Base-by-base conservation (phyloP, 2,888 invertebrate genomes). In the Troglohyphantes excavatus region DNA sequence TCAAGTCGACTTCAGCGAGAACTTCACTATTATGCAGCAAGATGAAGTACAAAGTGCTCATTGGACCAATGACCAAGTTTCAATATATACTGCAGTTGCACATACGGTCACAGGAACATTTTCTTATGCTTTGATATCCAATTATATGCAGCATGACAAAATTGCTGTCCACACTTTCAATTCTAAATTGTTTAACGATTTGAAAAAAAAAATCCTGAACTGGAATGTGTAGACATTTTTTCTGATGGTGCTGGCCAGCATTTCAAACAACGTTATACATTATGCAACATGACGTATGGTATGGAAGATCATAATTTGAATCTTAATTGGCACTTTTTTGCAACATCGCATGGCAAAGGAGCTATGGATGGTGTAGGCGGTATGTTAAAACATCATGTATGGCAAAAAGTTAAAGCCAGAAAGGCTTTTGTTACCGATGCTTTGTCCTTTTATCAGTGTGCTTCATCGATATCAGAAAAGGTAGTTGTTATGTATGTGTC, bases 301-400 rank as follows among this genome's bases (percentile, higher is more conserved):
- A n/a, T n/a, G 27, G 6, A 76, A 2, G 63, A 61, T 29, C 9
- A 63, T 33, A 27, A 59, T 19, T 19, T 63, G 2, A 76, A 61
- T n/a, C 11, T 61, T n/a, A 76, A 61, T 17, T 63, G 76, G 76
- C 29, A n/a, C 6, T 76, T 76, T 23, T 76, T 76, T 33, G 63
- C 76, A 33, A 76, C 33, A 27, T 61, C 76, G 6, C 29, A 63
- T 19, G 76, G 76, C 3, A 76, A 76, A 39, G 63, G 76, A 11
- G 63, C 61, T 63, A 63, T 76, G 21, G 76, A 76, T 17, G 33
- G 76, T 7, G 26, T 76, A 21, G 76, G 63, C 6, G 76, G n/a
- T n/a, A n/a, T n/a, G n/a, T n/a, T n/a, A n/a, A n/a, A n/a, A n/a
- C n/a, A n/a, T n/a, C n/a, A n/a, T n/a, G n/a, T n/a, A n/a, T n/a